These are phyloP conservation scores for Dromius quadrimaculatus DNA, from an alignment of 2,888 invertebrate genomes.

Conservation along the genomic window DNA sequence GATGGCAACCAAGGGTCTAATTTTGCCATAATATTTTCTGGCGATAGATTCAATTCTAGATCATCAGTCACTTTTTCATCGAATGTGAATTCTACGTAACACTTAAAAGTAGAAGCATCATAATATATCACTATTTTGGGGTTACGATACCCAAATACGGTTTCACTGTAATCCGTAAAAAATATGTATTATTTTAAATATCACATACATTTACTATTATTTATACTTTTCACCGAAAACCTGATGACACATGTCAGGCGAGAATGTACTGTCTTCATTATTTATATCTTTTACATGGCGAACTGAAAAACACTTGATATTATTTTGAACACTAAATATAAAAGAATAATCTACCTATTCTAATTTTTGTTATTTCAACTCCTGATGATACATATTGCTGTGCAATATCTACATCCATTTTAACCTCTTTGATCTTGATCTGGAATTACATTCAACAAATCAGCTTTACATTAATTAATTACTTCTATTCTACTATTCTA, in stretches of 20 bases:
- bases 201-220: slow-evolving; percentile 3
- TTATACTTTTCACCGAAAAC: slow-evolving; percentile 86
- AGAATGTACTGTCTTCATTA: slow-evolving; percentile 75
- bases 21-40: slow-evolving; percentile 60
- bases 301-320: slow-evolving; percentile 65
- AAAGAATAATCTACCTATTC: slow-evolving; percentile 65
- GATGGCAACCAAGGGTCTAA: slow-evolving; percentile 62
- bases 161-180: slow-evolving; percentile 72
- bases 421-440: neutral
- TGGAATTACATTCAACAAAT: neutral
- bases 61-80: slow-evolving; percentile 73
- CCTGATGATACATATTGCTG: slow-evolving; percentile 36
- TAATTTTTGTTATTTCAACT: slow-evolving; percentile 63
- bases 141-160: slow-evolving; percentile 93
- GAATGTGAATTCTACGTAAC: slow-evolving; percentile 83
- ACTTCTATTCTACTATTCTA: neutral
- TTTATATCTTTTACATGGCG: slow-evolving; percentile 75
- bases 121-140: slow-evolving; percentile 84
- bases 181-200: slow-evolving; percentile 60
- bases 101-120: slow-evolving; percentile 83
- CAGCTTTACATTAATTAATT: neutral
- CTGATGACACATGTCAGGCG: slow-evolving; percentile 92
- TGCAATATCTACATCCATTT: slow-evolving; percentile 33
- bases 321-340: slow-evolving; percentile 4
- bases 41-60: slow-evolving; percentile 53